Conservation (phyloP, 2,113 vertebrate genomes). For the Machaerirhynchus nigripectus region DNA sequence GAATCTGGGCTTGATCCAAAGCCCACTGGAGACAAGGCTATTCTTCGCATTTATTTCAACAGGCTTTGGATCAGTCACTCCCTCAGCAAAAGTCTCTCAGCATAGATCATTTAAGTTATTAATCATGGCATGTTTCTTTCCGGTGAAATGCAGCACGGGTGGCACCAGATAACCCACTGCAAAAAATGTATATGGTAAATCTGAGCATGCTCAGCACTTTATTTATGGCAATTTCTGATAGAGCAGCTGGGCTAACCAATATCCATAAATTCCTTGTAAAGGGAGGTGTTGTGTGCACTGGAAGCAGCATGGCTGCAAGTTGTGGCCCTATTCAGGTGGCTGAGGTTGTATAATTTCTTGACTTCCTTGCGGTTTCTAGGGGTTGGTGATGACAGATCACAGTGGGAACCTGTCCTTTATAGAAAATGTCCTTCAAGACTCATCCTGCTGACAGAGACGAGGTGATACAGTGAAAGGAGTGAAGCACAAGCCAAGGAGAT, state of each 20-base stretch:
- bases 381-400: neutral
- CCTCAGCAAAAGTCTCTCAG: neutral
- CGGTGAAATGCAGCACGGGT: neutral
- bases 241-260: neutral
- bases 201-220: neutral
- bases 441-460: neutral
- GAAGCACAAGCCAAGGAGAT: neutral
- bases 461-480: neutral
- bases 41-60: neutral
- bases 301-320: fast-evolving
- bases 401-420: neutral
- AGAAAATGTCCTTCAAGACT: neutral
- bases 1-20: neutral
- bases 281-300: neutral
- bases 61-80: neutral
- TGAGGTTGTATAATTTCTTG: neutral
- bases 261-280: neutral
- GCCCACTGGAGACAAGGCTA: neutral
- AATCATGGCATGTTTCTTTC: neutral
- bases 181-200: neutral
- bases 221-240: neutral
- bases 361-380: neutral
- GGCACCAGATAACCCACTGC: neutral
- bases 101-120: neutral
- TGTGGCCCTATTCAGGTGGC: neutral